These are phyloP conservation scores for Drosophila pseudoananassae DNA, from an alignment of 1,140 invertebrate species.

Conservation along the genomic window DNA sequence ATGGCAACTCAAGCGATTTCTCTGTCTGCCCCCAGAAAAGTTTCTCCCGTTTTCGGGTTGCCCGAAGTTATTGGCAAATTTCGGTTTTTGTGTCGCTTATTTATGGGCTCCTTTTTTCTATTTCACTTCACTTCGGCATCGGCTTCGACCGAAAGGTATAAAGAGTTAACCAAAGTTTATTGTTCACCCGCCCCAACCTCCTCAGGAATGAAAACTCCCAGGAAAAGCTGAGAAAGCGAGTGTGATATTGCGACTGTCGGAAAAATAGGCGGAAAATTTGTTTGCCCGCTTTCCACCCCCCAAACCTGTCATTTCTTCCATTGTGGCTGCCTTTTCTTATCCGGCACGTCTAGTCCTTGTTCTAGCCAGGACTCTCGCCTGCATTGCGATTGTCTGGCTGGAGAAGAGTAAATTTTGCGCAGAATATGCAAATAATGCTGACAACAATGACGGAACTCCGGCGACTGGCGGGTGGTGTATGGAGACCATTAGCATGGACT, in stretches of 20 bases:
- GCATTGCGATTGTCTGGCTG: slow-evolving; percentile 56
- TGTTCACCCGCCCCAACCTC: slow-evolving; percentile 20
- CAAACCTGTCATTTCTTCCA: slow-evolving; percentile 2
- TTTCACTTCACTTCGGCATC: slow-evolving; percentile 44
- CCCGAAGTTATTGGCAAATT: slow-evolving; percentile 64
- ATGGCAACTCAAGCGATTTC: slow-evolving; percentile 58
- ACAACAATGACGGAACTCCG: slow-evolving; percentile 67
- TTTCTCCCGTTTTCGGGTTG: slow-evolving; percentile 36
- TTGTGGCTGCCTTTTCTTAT: slow-evolving; percentile 15
- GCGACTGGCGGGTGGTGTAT: slow-evolving; percentile 7
- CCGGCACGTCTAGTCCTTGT: slow-evolving; percentile 10
- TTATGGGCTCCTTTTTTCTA: slow-evolving; percentile 79
- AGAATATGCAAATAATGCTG: slow-evolving; percentile 81
- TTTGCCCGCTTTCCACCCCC: slow-evolving; percentile 30
- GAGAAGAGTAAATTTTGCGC: slow-evolving; percentile 69
- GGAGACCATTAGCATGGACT: slow-evolving; percentile 64
- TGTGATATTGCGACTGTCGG: slow-evolving; percentile 28
- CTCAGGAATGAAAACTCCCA: slow-evolving; percentile 20
- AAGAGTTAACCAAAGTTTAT: slow-evolving; percentile 61
- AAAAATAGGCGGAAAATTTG: slow-evolving; percentile 62
- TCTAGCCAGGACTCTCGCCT: slow-evolving; percentile 46
- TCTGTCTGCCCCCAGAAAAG: slow-evolving; percentile 25
- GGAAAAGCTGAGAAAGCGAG: slow-evolving; percentile 19
- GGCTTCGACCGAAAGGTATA: slow-evolving; percentile 13
- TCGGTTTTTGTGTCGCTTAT: slow-evolving; percentile 65